These are phyloP conservation scores for Drosophila melanica DNA, from an alignment of 1,140 invertebrate genomes.

Conservation along the genomic window DNA sequence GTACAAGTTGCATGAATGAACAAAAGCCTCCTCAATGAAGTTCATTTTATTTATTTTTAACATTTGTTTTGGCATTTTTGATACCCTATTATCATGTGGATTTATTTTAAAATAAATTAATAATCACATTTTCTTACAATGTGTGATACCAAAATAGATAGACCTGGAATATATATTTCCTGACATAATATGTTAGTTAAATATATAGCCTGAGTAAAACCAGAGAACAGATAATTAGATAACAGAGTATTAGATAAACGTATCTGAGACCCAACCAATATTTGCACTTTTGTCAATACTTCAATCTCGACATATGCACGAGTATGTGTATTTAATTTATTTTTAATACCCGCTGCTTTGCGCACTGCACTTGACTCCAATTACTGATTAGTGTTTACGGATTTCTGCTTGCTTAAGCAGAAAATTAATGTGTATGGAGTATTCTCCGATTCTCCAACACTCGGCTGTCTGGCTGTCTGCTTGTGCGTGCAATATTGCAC, in stretches of 20 bases:
- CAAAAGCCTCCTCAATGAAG: constrained; percentile 19
- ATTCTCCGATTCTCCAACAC: constrained; percentile 7
- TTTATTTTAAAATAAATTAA: no score
- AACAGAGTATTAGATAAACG: neutral
- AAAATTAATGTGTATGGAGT: constrained; percentile 53
- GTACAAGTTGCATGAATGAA: constrained; percentile 26
- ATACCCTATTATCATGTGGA: constrained; percentile 8
- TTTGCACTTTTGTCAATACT: no score
- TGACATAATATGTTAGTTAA: no score
- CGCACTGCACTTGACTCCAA: constrained; percentile 74
- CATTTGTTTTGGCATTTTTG: neutral
- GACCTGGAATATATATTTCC: no score
- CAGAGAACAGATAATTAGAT: neutral
- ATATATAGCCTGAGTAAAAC: no score
- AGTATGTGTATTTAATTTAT: constrained; percentile 10
- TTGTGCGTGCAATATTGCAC: constrained; percentile 45
- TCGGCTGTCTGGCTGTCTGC: constrained; percentile 1
- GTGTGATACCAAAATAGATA: no score
- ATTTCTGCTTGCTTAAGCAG: constrained; percentile 75
- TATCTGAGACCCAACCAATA: neutral
- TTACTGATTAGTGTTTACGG: constrained; percentile 73
- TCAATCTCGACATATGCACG: neutral
- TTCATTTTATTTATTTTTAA: neutral
- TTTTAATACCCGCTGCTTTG: constrained; percentile 22
- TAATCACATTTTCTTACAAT: no score